Evolutionary conservation across 2,113 vertebrate species (phyloP).

Genomic region (human (Homo sapiens)): GRCh38 chr3:54833501-54834000

Average conservation of each 20-base stretch:
- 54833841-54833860: neutral
- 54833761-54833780: neutral
- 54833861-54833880: neutral
- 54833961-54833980: neutral
- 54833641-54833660: neutral
- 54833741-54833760: neutral
- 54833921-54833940: neutral
- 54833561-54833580: conserved; percentile 37
- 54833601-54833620: neutral
- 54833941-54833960: neutral
- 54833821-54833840: neutral
- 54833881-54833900: neutral
- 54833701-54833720: neutral
- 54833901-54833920: neutral
- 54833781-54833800: neutral
- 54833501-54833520: conserved; percentile 40
- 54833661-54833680: conserved; percentile 27
- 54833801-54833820: neutral
- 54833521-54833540: neutral
- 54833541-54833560: neutral
- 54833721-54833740: neutral
- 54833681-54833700: conserved; percentile 40
- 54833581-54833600: conserved; percentile 24
- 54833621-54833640: conserved; percentile 35
- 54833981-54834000: conserved; percentile 56